Evolutionary conservation across 2,888 invertebrate species (phyloP).

Genomic region (Fragum fragum): DNA sequence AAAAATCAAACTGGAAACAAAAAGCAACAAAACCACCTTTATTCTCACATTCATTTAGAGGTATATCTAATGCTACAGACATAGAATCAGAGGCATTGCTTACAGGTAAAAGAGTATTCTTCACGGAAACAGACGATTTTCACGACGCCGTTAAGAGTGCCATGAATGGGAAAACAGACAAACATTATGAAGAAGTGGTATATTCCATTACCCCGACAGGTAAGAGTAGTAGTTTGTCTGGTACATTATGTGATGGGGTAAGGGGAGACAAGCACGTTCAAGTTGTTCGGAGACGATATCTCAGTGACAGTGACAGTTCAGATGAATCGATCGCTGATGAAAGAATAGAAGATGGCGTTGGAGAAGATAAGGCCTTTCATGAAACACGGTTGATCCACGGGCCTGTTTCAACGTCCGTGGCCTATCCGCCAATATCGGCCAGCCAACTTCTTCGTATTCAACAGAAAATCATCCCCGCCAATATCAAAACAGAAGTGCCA

Average conservation of each 20-base stretch:
- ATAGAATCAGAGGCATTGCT: constrained; percentile 2
- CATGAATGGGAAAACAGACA: constrained; percentile 15
- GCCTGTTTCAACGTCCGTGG: constrained; percentile 26
- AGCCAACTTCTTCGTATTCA: constrained; percentile 54
- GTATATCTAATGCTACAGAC: background rate
- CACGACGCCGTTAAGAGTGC: constrained; percentile 17
- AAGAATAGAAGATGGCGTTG: background rate
- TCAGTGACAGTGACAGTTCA: constrained; percentile 23
- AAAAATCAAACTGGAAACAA: constrained; percentile 27
- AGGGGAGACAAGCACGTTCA: constrained; percentile 5
- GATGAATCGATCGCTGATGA: constrained; percentile 13
- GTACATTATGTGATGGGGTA: background rate
- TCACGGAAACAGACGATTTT: constrained; percentile 16
- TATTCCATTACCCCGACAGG: constrained; percentile 3
- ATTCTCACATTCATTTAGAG: background rate
- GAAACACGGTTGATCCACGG: constrained; percentile 35
- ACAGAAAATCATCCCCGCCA: constrained; percentile 61
- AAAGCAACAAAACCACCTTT: background rate
- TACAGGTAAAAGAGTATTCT: background rate
- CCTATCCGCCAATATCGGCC: constrained; percentile 52
- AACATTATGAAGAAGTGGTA: constrained; percentile 8
- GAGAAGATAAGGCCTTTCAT: background rate
- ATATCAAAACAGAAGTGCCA: constrained; percentile 19
- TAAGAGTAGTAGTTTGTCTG: constrained; percentile 2
- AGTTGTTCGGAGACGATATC: constrained; percentile 1